Base-by-base conservation (phyloP, 2,888 invertebrate genomes). In the Hirtodrosophila trivittata region DNA sequence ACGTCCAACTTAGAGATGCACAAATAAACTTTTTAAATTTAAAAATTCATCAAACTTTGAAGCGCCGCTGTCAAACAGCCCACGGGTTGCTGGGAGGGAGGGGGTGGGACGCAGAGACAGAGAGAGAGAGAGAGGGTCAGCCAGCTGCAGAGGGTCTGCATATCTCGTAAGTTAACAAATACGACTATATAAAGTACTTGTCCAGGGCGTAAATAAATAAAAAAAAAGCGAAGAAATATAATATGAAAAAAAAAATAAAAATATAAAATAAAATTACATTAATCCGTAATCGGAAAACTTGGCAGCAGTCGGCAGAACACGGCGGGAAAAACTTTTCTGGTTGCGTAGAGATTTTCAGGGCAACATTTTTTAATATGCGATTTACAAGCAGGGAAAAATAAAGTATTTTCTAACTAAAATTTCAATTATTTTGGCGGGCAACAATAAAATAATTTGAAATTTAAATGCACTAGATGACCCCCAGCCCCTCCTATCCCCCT, bases 251-350 rank as follows among this genome's bases (percentile, higher is more conserved):
- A 62, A 54, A 46, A 13, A 41, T n/a, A 64, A 39, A 37, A 43
- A 52, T 49, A 59, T 62, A 69, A 52, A 62, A 59, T 54, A 52
- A 67, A 84, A 87, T 85, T 83, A 85, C 78, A 83, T 87, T 87
- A 87, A 87, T 86, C 73, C 70, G 74, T 87, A 87, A 87, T 87
- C 87, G 87, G 86, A 87, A 87, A 87, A 87, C 83, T 87, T 87
- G 85, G 72, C 63, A 51, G 35, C 49, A 58, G 38, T 21, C 18
- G 5, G 5, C 18, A 30, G 47, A 42, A 66, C 51, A 66, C 52
- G 66, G 56, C 49, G 57, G 32, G 16, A 49, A 81, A 84, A 82
- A 71, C 55, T 84, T 84, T 77, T 57, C 26, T 33, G 42, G 26
- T 30, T 66, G 65, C 63, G 49, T 66, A 39, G 58, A 74, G 74